phyloP scores from a whole-genome alignment of 2,888 invertebrate species.

The Ceratothoa steindachneri region DNA sequence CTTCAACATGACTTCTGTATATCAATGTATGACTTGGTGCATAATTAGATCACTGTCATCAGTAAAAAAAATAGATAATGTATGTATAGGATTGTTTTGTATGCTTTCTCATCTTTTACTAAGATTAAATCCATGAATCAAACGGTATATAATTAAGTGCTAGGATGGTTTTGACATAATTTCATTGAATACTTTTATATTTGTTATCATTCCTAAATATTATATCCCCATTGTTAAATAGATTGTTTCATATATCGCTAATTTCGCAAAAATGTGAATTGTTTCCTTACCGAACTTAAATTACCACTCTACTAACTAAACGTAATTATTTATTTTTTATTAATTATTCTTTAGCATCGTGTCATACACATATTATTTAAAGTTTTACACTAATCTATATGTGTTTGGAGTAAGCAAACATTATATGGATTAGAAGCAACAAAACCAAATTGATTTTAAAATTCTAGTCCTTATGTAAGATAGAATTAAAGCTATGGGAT shows the following conservation, averaged over 20 bases:
- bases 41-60: too few species aligned
- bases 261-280: too few species aligned
- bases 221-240: background rate
- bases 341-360: background rate
- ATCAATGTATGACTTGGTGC: too few species aligned
- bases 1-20: too few species aligned
- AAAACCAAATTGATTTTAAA: slow-evolving; percentile 43
- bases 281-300: too few species aligned
- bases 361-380: too few species aligned
- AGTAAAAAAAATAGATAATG: too few species aligned
- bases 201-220: background rate
- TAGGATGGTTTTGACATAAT: background rate
- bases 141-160: background rate
- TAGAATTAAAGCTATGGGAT: slow-evolving; percentile 21
- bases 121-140: background rate
- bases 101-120: background rate
- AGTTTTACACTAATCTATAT: slow-evolving; percentile 25
- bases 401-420: background rate
- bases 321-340: background rate
- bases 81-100: background rate
- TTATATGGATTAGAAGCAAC: slow-evolving; percentile 37
- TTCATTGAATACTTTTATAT: background rate
- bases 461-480: slow-evolving; percentile 45
- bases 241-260: background rate
- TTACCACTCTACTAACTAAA: too few species aligned